Evolutionary conservation across 2,797 vertebrate species (phyloP).

Genomic region (Lagorchestes hirsutus): DNA sequence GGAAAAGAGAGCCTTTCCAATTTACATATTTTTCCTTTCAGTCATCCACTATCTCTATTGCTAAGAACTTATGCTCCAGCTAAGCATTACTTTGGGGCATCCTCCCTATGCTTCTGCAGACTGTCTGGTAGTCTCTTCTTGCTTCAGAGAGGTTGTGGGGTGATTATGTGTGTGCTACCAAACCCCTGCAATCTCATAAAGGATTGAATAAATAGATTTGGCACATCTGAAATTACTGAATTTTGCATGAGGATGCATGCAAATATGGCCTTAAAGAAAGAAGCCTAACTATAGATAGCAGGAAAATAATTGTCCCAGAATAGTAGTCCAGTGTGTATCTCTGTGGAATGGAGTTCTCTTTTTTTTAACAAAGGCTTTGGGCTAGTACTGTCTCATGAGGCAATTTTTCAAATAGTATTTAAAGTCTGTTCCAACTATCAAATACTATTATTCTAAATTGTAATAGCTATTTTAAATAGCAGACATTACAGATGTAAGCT

Average conservation of each 20-base stretch:
- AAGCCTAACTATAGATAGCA: neutral
- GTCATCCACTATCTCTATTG: neutral
- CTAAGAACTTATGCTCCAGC: neutral
- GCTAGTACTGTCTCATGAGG: neutral
- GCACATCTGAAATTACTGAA: neutral
- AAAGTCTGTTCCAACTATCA: neutral
- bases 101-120: neutral
- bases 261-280: neutral
- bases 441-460: neutral
- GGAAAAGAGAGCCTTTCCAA: neutral
- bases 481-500: neutral
- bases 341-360: neutral
- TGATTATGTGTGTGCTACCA: neutral
- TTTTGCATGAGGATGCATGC: neutral
- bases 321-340: neutral
- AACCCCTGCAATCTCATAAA: neutral
- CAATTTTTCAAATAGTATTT: neutral
- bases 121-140: neutral
- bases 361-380: neutral
- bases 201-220: neutral
- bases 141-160: neutral
- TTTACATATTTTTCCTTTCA: neutral
- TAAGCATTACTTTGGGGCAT: neutral
- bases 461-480: neutral
- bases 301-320: neutral